These are phyloP conservation scores for Acrobasis consociella DNA, from an alignment of 2,888 invertebrate genomes.

Conservation along the genomic window DNA sequence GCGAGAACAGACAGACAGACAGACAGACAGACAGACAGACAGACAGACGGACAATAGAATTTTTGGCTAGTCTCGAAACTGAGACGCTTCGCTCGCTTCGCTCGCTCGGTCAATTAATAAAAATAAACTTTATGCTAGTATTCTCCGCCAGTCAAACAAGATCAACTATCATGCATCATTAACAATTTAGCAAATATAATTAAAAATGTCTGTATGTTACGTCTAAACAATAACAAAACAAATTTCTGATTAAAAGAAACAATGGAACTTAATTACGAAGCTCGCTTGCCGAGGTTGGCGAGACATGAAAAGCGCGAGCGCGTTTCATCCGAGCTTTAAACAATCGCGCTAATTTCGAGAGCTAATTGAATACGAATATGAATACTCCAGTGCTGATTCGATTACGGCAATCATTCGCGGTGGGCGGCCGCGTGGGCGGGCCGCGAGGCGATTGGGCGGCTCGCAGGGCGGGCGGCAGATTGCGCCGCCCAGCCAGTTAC, in stretches of 20 bases:
- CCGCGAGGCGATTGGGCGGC: slow-evolving; percentile 60
- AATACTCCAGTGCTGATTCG: slow-evolving; percentile 66
- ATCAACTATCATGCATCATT: no score
- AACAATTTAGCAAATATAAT: background rate
- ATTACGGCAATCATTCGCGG: slow-evolving; percentile 72
- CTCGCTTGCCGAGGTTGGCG: background rate
- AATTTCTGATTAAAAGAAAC: background rate
- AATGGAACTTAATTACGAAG: background rate
- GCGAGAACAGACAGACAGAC: no score
- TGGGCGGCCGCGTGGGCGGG: slow-evolving; percentile 65
- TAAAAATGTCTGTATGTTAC: no score
- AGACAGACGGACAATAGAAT: no score
- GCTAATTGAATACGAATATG: slow-evolving; percentile 54
- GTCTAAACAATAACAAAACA: background rate
- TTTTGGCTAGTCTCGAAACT: no score
- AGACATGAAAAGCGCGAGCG: slow-evolving; percentile 20
- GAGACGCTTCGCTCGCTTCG: no score
- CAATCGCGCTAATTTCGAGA: slow-evolving; percentile 64
- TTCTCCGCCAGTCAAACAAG: no score
- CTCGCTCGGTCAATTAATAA: no score
- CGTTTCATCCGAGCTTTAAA: slow-evolving; percentile 32
- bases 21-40: no score
- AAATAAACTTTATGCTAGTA: no score
- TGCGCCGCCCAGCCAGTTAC: slow-evolving; percentile 56
- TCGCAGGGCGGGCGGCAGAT: slow-evolving; percentile 56